Evolutionary conservation across 1,140 invertebrate species (phyloP), one percentile per base, ranked within the genome.

Genomic region (Trypoxylus dichotomus): DNA sequence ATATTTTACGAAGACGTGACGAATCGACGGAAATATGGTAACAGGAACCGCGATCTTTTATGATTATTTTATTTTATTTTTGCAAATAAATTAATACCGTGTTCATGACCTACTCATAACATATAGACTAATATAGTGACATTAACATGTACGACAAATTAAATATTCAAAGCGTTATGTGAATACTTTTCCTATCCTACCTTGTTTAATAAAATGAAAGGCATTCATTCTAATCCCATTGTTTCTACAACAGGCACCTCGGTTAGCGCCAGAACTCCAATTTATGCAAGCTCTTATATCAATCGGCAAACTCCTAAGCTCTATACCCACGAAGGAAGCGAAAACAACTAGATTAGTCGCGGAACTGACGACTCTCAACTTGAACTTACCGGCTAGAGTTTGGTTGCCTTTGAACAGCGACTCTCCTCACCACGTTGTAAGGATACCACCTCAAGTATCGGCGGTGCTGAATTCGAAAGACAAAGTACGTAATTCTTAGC

Each of bases 401-500:
- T 99, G 98, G 97, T 88, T 99, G 78, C 98, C 98, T 15, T 90
- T 99, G 43, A 90, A 93, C 83, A 90, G 89, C 80, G 87, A 88
- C 76, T 86, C 89, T 76, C 90, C 91, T 47, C 94, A 96, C 89
- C 94, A 98, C 84, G 93, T 98, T 80, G 93, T 98, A 42, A 89
- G 96, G 83, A 95, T 98, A 85, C 96, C 97, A 37, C 96, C 97
- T 78, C 95, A 96, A 82, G 94, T 95, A 79, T 91, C 97, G 68
- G 97, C 97, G 74, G 97, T 99, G 63, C 92, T 99, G 74, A 99
- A 99, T 87, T 99, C 97, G 73, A 99, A 99, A 90, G 98, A 99
- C 87, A 99, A 99, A 90, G 94, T 95, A 86, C 84, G 79, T 74
- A 19, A 1, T 54, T 15, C 54, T 29, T 19, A 3, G 2, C 29